These are phyloP conservation scores for Silurus aristotelis DNA, from an alignment of 2,797 vertebrate species.

Conservation along the genomic window DNA sequence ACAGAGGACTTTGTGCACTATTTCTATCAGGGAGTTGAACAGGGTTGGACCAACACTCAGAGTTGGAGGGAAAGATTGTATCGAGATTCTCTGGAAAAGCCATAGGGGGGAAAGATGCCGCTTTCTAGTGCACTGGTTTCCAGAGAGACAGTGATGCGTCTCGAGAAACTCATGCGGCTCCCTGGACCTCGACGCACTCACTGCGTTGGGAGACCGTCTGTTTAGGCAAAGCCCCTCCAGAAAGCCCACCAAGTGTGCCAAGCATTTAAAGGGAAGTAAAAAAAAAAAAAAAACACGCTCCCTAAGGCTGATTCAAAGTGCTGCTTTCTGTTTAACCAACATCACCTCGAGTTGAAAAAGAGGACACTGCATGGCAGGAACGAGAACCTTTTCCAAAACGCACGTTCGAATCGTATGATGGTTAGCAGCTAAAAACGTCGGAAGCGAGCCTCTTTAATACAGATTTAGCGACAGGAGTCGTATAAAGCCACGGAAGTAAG, in stretches of 20 bases:
- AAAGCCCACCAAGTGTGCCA: conserved; percentile 71
- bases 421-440: not conserved
- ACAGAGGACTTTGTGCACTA: conserved; percentile 52
- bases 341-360: conserved; percentile 38
- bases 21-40: conserved; percentile 53
- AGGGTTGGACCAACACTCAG: conserved; percentile 52
- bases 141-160: conserved; percentile 73
- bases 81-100: conserved; percentile 51
- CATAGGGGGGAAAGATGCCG: conserved; percentile 51
- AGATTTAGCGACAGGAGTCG: conserved; percentile 17
- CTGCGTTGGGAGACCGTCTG: conserved; percentile 78
- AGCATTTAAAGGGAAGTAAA: conserved; percentile 59
- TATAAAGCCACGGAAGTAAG: not conserved
- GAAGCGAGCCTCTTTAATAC: not conserved
- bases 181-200: conserved; percentile 73
- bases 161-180: conserved; percentile 75
- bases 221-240: conserved; percentile 75
- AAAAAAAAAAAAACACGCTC: conserved; percentile 42
- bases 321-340: conserved; percentile 45
- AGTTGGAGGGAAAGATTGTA: conserved; percentile 51
- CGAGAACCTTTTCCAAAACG: conserved; percentile 17
- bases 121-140: conserved; percentile 62
- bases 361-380: conserved; percentile 34
- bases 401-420: not conserved
- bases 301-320: conserved; percentile 30